Evolutionary conservation across 2,113 vertebrate species (phyloP).

Genomic region (Labeo rohita): DNA sequence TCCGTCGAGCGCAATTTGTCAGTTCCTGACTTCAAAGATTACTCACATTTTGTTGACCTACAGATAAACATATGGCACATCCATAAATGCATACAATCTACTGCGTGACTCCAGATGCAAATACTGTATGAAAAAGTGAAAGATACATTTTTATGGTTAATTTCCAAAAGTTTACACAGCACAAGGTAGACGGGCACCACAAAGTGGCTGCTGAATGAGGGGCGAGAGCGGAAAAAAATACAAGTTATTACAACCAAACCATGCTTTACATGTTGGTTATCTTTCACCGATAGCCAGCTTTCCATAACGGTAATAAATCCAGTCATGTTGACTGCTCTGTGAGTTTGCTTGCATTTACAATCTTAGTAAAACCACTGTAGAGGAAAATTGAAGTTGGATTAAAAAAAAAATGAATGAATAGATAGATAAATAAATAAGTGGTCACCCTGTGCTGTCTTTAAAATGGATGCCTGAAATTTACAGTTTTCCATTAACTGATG

Average conservation of each 20-base stretch:
- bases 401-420: constrained; percentile 77
- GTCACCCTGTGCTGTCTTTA: constrained; percentile 74
- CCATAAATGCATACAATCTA: constrained; percentile 40
- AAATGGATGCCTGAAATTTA: constrained; percentile 76
- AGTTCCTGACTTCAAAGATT: constrained; percentile 43
- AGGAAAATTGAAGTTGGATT: constrained; percentile 83
- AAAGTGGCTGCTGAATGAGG: constrained; percentile 62
- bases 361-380: constrained; percentile 80
- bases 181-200: constrained; percentile 56
- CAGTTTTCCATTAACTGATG: constrained; percentile 80
- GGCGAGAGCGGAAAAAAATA: constrained; percentile 50
- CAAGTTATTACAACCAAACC: constrained; percentile 67
- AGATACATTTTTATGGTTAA: constrained; percentile 63
- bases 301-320: constrained; percentile 75
- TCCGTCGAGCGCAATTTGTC: constrained; percentile 27
- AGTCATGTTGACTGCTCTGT: constrained; percentile 68
- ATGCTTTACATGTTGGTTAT: constrained; percentile 74
- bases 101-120: constrained; percentile 32
- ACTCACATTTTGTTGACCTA: constrained; percentile 50
- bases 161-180: constrained; percentile 63
- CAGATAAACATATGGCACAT: constrained; percentile 44
- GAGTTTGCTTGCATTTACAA: constrained; percentile 77
- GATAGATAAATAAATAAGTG: constrained; percentile 79
- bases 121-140: constrained; percentile 54
- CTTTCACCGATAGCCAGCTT: constrained; percentile 73